These are phyloP conservation scores for Drosophila quasianomalipes DNA, from an alignment of 2,888 invertebrate genomes.

Conservation along the genomic window DNA sequence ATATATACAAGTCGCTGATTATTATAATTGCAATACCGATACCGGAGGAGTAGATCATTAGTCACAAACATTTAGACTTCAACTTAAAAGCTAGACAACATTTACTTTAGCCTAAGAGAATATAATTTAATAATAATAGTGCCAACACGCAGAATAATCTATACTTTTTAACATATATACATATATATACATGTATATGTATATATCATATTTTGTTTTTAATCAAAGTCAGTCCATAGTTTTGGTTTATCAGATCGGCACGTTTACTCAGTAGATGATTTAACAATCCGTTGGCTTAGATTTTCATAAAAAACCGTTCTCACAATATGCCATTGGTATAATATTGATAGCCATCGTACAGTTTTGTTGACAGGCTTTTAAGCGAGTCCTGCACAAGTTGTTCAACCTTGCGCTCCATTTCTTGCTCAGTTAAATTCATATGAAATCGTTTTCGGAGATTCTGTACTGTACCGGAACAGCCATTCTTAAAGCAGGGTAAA, in stretches of 20 bases:
- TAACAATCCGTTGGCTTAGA: constrained; percentile 73
- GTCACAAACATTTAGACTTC: constrained; percentile 63
- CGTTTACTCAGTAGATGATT: constrained; percentile 23
- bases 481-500: constrained; percentile 97
- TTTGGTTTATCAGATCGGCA: constrained; percentile 71
- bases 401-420: constrained; percentile 96
- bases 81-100: constrained; percentile 76
- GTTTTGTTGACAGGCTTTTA: constrained; percentile 97
- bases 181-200: constrained; percentile 1
- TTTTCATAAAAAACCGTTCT: constrained; percentile 86
- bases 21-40: constrained; percentile 45
- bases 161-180: constrained; percentile 47
- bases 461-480: constrained; percentile 93
- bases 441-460: constrained; percentile 98
- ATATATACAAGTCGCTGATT: constrained; percentile 63
- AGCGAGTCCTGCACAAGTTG: constrained; percentile 97
- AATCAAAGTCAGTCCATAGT: constrained; percentile 72
- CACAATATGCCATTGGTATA: constrained; percentile 96
- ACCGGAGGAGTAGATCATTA: constrained; percentile 55
- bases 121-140: constrained; percentile 59
- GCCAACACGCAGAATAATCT: constrained; percentile 37
- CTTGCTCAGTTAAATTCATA: constrained; percentile 96
- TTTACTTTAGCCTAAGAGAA: constrained; percentile 65
- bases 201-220: constrained; percentile 30
- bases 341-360: constrained; percentile 99